Evolutionary conservation across 2,797 vertebrate genomes (phyloP).

Genomic region (Micropoecilia bifurca): DNA sequence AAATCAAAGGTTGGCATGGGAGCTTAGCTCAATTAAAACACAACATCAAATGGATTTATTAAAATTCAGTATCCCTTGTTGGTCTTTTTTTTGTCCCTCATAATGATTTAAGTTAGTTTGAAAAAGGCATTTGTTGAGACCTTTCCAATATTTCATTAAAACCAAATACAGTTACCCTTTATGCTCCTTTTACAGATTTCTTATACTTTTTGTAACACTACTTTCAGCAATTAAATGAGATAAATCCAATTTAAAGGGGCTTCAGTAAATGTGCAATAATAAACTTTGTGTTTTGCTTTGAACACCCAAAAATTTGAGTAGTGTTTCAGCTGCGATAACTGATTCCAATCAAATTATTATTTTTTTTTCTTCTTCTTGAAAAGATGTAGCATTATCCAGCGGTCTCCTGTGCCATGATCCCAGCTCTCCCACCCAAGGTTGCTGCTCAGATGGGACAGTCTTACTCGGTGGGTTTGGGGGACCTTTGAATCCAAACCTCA

Average conservation of each 20-base stretch:
- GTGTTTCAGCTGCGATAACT: not conserved
- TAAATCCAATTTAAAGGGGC: not conserved
- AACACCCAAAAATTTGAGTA: not conserved
- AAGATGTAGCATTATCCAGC: slow-evolving; percentile 84
- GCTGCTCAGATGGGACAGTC: slow-evolving; percentile 76
- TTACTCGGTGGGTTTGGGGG: slow-evolving; percentile 76
- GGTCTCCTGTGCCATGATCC: slow-evolving; percentile 76
- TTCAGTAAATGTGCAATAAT: not conserved
- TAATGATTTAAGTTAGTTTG: not conserved
- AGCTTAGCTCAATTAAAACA: not conserved
- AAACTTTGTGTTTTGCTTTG: not conserved
- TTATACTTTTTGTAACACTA: not conserved
- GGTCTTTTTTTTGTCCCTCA: not conserved
- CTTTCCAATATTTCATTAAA: not conserved
- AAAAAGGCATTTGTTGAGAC: not conserved
- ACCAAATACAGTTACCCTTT: not conserved
- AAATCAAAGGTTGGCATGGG: not conserved
- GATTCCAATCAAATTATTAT: not conserved
- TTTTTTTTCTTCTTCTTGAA: not conserved
- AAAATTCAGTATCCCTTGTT: not conserved
- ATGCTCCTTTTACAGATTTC: not conserved
- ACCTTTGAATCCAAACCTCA: slow-evolving; percentile 71
- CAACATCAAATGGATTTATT: not conserved
- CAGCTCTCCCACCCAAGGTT: slow-evolving; percentile 72
- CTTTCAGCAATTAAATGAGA: not conserved